These are phyloP conservation scores for Picus viridis DNA, from an alignment of 2,797 vertebrate species.

Conservation along the genomic window DNA sequence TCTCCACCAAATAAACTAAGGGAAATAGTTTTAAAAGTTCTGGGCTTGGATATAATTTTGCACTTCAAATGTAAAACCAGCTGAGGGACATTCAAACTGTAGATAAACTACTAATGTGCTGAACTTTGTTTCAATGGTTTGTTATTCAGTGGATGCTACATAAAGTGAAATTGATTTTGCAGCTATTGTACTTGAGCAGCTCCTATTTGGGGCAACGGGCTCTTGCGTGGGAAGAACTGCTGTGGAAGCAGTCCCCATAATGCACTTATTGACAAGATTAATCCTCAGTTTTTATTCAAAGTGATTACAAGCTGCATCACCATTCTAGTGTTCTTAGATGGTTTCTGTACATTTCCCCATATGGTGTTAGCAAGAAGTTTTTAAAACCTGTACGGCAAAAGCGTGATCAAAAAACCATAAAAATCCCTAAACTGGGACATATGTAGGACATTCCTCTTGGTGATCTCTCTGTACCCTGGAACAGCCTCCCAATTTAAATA, in stretches of 20 bases:
- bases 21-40: neutral
- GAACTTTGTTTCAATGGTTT: neutral
- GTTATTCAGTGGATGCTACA: neutral
- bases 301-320: constrained; percentile 9
- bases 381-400: neutral
- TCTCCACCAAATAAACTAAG: constrained; percentile 20
- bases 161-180: constrained; percentile 26
- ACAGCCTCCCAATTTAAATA: constrained; percentile 48
- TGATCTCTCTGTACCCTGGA: constrained; percentile 32
- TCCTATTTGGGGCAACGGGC: neutral
- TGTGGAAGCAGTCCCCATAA: constrained; percentile 18
- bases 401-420: constrained; percentile 19
- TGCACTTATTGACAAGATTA: constrained; percentile 48
- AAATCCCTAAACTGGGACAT: neutral
- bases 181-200: constrained; percentile 16
- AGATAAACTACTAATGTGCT: constrained; percentile 20
- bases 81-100: neutral
- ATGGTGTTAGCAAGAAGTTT: neutral
- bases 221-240: neutral
- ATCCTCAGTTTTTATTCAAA: constrained; percentile 39
- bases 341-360: neutral
- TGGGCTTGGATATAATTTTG: constrained; percentile 2
- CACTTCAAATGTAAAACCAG: constrained; percentile 26
- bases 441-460: constrained; percentile 46
- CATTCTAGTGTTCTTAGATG: neutral